phyloP scores from a whole-genome alignment of 1,140 invertebrate genomes.

The Diachasmimorpha longicaudata region DNA sequence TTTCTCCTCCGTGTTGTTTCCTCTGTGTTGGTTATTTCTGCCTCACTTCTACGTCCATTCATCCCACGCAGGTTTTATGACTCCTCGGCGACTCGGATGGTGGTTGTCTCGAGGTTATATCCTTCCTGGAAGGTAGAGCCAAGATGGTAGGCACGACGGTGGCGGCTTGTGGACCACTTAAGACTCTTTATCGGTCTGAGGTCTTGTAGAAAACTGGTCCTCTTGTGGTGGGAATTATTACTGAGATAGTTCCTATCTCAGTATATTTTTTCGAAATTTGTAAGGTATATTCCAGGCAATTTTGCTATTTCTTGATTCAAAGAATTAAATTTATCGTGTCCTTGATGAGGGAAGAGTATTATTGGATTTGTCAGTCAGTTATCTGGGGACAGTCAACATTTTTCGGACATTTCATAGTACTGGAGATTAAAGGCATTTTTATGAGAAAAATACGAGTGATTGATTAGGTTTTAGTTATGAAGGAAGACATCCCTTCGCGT shows the following conservation, averaged over 20 bases:
- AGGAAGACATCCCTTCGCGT: no score
- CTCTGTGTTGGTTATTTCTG: background rate
- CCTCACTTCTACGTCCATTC: background rate
- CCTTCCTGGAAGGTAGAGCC: background rate
- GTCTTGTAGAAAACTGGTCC: background rate
- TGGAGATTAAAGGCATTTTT: no score
- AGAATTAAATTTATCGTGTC: no score
- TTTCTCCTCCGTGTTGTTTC: background rate
- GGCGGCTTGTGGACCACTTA: background rate
- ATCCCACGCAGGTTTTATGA: slow-evolving; percentile 6
- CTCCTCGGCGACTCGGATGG: background rate
- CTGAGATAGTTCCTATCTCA: background rate
- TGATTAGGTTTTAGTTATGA: no score
- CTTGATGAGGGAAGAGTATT: no score
- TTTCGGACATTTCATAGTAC: no score
- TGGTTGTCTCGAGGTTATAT: slow-evolving; percentile 2
- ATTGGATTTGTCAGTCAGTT: no score
- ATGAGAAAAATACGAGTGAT: no score
- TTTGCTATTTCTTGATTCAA: no score
- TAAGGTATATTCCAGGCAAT: no score
- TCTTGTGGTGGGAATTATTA: background rate
- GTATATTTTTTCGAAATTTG: background rate
- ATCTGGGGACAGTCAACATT: no score
- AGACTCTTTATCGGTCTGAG: background rate
- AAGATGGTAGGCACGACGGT: background rate